Percentiles rank a stretch among this genome's conserved stretches.
phyloP scores from a whole-genome alignment of 2,888 invertebrate genomes.

The Nezara viridula region DNA sequence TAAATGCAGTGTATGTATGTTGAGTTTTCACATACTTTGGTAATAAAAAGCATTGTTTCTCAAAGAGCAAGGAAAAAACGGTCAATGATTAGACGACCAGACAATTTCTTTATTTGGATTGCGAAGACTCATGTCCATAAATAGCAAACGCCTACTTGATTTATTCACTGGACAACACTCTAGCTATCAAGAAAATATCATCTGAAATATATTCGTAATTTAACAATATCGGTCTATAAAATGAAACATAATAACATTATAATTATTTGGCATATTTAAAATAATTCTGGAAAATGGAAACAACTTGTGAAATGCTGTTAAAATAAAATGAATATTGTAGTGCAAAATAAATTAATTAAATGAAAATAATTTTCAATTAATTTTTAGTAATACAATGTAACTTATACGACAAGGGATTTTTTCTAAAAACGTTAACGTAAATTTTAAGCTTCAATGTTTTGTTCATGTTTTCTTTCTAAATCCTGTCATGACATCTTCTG shows the following conservation, averaged over 20 bases:
- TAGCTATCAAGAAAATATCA: background rate
- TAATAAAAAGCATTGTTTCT: background rate
- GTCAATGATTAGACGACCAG: background rate
- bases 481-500: background rate
- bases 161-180: slow-evolving; percentile 14
- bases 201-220: background rate
- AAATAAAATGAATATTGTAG: no score
- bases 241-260: no score
- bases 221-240: background rate
- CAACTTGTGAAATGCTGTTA: background rate
- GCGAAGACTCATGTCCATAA: slow-evolving; percentile 13
- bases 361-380: background rate
- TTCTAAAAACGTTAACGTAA: background rate
- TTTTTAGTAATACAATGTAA: background rate
- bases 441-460: background rate
- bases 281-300: background rate
- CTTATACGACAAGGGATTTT: background rate
- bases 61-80: background rate
- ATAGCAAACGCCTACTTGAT: slow-evolving; percentile 9
- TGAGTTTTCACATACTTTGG: no score
- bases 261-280: no score
- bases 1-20: no score
- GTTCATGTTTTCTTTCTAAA: background rate
- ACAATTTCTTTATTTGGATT: slow-evolving; percentile 11
- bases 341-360: background rate